Percentiles rank a stretch among this genome's conserved stretches.
Evolutionary conservation across 1,140 invertebrate genomes (phyloP).

Genomic region (Drosophila micromelanica): DNA sequence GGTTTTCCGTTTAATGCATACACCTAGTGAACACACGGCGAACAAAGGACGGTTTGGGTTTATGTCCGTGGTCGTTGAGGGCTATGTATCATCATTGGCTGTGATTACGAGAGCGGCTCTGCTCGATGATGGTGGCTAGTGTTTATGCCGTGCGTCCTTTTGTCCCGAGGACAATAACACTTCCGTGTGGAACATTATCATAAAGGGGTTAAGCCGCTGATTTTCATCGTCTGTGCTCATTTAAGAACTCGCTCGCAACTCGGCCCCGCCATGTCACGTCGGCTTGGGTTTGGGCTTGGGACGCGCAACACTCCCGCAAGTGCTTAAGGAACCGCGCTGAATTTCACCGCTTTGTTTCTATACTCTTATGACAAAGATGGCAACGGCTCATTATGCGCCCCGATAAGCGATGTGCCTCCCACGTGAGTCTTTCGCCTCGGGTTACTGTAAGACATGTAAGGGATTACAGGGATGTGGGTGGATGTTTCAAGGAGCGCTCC

Average conservation of each 20-base stretch:
- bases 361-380: slow-evolving; percentile 71
- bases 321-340: slow-evolving; percentile 73
- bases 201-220: slow-evolving; percentile 84
- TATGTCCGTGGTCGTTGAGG: slow-evolving; percentile 39
- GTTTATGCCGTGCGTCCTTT: slow-evolving; percentile 74
- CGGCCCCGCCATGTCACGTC: slow-evolving; percentile 29
- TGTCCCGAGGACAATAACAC: slow-evolving; percentile 82
- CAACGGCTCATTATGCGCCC: slow-evolving; percentile 79
- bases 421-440: slow-evolving; percentile 76
- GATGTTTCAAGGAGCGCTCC: slow-evolving; percentile 41
- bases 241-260: slow-evolving; percentile 75
- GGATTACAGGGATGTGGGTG: slow-evolving; percentile 42
- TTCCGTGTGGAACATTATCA: slow-evolving; percentile 81
- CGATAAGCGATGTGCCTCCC: slow-evolving; percentile 81
- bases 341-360: slow-evolving; percentile 80
- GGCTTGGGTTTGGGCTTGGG: slow-evolving; percentile 39
- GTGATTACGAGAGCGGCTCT: slow-evolving; percentile 43
- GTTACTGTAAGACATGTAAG: slow-evolving; percentile 46
- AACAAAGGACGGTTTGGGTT: slow-evolving; percentile 26
- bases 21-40: slow-evolving; percentile 11
- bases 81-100: slow-evolving; percentile 60
- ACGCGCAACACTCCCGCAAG: slow-evolving; percentile 37
- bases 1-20: not conserved
- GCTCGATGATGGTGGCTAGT: slow-evolving; percentile 66
- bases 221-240: slow-evolving; percentile 81